Base-by-base conservation (phyloP, 2,113 vertebrate genomes). In the Malurus alboscapulatus region DNA sequence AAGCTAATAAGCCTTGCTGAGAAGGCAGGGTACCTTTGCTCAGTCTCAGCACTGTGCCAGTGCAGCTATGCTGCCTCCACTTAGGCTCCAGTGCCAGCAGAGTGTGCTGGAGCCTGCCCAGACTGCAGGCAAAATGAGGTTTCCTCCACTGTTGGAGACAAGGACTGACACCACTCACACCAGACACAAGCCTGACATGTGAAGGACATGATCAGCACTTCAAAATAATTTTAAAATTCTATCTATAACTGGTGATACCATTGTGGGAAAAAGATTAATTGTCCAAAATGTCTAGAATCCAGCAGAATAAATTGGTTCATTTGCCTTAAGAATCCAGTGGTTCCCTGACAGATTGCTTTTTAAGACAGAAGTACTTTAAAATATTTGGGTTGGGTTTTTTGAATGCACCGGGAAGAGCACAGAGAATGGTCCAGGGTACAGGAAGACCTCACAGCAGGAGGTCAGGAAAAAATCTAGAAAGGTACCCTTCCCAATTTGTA, bases 81-180 rank as follows among this genome's bases (percentile, higher is more conserved):
- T 50, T 14, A 36, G 17, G 32, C 42, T 22, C 0, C 9, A 7
- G n/a, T 21, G 11, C 67, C 63, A 53, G 25, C 27, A 48, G 7
- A 1, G 1, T 51, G 5, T 7, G 34, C 53, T 67, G 1, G 0
- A 11, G 14, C 14, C 48, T 72, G 26, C 51, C 44, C 1, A 12
- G 48, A 50, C 20, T 44, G 24, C 36, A 11, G 42, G 76, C 2
- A 88, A 54, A 75, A 27, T 2, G 19, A 63, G 34, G 7, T 40
- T 7, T 65, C 24, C 34, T 47, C 14, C 8, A 27, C 17, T 40
- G 7, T 1, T 36, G 19, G 24, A 74, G 38, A 40, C 4, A 10
- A 58, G 30, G 14, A 18, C 3, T 13, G 15, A 34, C n/a, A 27
- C 5, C 26, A 40, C 32, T 30, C n/a, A 30, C n/a, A 6, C 17